phyloP scores from a whole-genome alignment of 2,888 invertebrate genomes.

The Cataglyphis altisquamis region DNA sequence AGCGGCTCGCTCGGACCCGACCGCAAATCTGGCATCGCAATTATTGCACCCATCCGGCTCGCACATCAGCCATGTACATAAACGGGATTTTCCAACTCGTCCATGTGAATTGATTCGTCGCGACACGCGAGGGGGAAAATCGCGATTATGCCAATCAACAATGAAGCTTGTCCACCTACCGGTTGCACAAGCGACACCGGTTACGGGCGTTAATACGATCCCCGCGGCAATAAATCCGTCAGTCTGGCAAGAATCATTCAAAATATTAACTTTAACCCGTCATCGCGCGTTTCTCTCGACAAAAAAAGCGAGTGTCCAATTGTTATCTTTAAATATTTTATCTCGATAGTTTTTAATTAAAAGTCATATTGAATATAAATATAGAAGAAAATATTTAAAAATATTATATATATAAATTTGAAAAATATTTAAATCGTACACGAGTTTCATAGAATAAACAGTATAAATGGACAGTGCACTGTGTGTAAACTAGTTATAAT shows the following conservation, averaged over 20 bases:
- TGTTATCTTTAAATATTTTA: background rate
- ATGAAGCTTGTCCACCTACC: conserved; percentile 52
- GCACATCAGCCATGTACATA: conserved; percentile 55
- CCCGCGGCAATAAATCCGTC: conserved; percentile 52
- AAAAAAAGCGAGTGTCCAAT: background rate
- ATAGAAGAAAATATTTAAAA: background rate
- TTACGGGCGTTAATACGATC: conserved; percentile 54
- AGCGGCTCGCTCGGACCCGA: conserved; percentile 71
- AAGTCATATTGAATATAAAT: background rate
- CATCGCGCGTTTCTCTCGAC: background rate
- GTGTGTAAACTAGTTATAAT: conserved; percentile 33
- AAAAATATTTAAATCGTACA: background rate
- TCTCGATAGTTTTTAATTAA: background rate
- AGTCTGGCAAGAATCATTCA: conserved; percentile 44
- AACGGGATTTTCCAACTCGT: conserved; percentile 66
- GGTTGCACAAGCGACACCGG: conserved; percentile 39
- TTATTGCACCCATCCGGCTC: conserved; percentile 71
- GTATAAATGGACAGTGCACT: background rate
- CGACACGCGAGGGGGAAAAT: conserved; percentile 53
- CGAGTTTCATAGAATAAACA: background rate
- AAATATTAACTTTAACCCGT: conserved; percentile 46
- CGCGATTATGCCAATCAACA: conserved; percentile 58
- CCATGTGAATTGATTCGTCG: conserved; percentile 65
- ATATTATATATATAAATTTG: background rate
- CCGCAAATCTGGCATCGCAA: conserved; percentile 80